Conservation (phyloP, 2,797 vertebrate species). For the Acomys russatus region DNA sequence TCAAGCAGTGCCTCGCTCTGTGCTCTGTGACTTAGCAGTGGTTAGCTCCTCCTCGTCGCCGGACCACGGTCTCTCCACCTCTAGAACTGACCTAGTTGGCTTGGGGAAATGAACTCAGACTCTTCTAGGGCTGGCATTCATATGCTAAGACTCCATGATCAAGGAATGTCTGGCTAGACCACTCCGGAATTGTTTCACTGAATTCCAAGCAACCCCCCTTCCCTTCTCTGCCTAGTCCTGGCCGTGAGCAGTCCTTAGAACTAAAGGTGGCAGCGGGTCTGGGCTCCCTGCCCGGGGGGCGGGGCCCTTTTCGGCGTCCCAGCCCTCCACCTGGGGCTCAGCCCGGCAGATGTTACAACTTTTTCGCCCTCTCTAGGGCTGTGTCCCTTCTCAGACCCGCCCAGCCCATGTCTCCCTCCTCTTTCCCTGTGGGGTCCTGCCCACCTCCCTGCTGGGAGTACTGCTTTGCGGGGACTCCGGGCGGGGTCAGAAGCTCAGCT, state of each 20-base stretch:
- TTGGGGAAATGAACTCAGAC: not conserved
- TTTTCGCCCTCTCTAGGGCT: conserved; percentile 64
- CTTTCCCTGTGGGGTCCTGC: conserved; percentile 77
- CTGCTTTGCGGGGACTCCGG: conserved; percentile 46
- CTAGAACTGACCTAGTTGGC: not conserved
- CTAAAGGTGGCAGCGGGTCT: not conserved
- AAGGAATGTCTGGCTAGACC: conserved; percentile 66
- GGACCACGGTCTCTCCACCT: conserved; percentile 59
- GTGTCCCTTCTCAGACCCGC: conserved; percentile 72
- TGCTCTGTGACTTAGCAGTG: not conserved
- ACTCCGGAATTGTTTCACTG: conserved; percentile 47
- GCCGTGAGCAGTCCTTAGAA: conserved; percentile 49
- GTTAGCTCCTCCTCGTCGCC: not conserved
- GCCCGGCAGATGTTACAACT: conserved; percentile 88
- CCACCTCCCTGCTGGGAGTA: conserved; percentile 65
- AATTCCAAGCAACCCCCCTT: conserved; percentile 66
- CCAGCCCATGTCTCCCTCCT: conserved; percentile 62
- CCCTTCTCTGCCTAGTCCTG: not conserved
- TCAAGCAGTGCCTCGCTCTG: not conserved
- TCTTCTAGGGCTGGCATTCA: conserved; percentile 26
- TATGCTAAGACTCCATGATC: conserved; percentile 46
- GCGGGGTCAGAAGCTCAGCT: conserved; percentile 72
- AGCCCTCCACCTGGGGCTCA: conserved; percentile 76
- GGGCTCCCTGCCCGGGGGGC: conserved; percentile 73
- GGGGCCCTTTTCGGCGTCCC: conserved; percentile 11